These are phyloP conservation scores for Campoplex nolae DNA, from an alignment of 2,888 invertebrate genomes.

Conservation along the genomic window DNA sequence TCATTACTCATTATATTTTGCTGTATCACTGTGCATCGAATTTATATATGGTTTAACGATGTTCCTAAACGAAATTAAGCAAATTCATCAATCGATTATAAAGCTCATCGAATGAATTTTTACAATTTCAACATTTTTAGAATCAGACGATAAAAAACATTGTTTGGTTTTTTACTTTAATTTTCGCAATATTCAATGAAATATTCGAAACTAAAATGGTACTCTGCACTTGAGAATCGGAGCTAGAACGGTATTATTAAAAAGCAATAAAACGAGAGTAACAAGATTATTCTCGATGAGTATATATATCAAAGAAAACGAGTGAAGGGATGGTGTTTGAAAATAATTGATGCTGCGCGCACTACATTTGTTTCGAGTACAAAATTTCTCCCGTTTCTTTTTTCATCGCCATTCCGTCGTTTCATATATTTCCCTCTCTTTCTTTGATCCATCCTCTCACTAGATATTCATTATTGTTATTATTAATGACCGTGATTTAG, in stretches of 20 bases:
- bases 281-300: neutral
- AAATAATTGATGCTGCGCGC: neutral
- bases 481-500: constrained; percentile 54
- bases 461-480: constrained; percentile 47
- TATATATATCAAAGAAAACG: neutral
- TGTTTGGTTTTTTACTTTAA: too few species aligned
- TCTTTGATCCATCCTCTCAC: constrained; percentile 32
- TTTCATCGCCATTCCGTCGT: neutral
- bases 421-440: neutral
- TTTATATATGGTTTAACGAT: neutral
- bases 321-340: neutral
- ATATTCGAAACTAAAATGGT: neutral
- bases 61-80: too few species aligned
- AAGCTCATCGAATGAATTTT: too few species aligned
- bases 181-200: too few species aligned
- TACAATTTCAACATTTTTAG: too few species aligned
- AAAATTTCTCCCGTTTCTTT: neutral
- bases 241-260: neutral
- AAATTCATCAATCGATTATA: too few species aligned
- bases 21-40: neutral
- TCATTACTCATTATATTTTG: neutral
- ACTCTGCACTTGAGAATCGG: neutral
- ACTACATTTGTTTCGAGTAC: neutral
- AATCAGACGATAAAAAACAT: too few species aligned
- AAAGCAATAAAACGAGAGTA: neutral